Evolutionary conservation across 1,140 invertebrate genomes (phyloP).

Genomic region (Macrobrachium rosenbergii): DNA sequence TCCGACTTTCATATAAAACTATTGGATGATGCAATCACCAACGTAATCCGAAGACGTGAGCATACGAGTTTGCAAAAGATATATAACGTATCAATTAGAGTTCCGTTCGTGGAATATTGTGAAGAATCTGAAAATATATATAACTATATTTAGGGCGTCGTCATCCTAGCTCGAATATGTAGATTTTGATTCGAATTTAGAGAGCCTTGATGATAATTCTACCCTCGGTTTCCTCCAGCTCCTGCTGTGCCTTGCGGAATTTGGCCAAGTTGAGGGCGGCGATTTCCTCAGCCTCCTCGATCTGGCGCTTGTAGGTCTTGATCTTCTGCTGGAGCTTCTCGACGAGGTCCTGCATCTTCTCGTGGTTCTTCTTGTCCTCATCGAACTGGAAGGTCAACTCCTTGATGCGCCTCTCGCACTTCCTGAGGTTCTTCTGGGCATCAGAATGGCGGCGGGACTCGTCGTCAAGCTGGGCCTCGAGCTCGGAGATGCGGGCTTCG

Average conservation of each 20-base stretch:
- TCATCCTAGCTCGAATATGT: background rate
- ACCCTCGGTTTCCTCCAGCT: slow-evolving; percentile 71
- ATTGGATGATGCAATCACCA: no score
- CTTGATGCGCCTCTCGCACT: slow-evolving; percentile 26
- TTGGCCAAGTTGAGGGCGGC: slow-evolving; percentile 26
- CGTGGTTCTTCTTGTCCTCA: slow-evolving; percentile 74
- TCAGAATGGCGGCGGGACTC: slow-evolving; percentile 96
- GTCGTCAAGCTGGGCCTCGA: slow-evolving; percentile 74
- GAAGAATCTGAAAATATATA: no score
- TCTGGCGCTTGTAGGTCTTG: slow-evolving; percentile 28
- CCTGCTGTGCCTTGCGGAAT: slow-evolving; percentile 70
- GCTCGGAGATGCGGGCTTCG: slow-evolving; percentile 70
- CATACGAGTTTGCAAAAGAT: no score
- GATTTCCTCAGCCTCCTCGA: slow-evolving; percentile 26
- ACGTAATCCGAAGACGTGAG: no score
- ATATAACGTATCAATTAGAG: no score
- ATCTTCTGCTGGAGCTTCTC: slow-evolving; percentile 24
- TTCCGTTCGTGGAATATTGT: no score
- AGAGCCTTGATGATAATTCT: no score
- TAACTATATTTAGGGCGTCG: no score
- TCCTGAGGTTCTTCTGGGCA: slow-evolving; percentile 62
- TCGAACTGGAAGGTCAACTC: slow-evolving; percentile 73
- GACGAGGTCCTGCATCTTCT: slow-evolving; percentile 75
- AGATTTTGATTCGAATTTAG: background rate
- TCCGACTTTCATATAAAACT: no score